These are phyloP conservation scores for Megaceryle maxima DNA, from an alignment of 2,113 vertebrate species.

Conservation along the genomic window DNA sequence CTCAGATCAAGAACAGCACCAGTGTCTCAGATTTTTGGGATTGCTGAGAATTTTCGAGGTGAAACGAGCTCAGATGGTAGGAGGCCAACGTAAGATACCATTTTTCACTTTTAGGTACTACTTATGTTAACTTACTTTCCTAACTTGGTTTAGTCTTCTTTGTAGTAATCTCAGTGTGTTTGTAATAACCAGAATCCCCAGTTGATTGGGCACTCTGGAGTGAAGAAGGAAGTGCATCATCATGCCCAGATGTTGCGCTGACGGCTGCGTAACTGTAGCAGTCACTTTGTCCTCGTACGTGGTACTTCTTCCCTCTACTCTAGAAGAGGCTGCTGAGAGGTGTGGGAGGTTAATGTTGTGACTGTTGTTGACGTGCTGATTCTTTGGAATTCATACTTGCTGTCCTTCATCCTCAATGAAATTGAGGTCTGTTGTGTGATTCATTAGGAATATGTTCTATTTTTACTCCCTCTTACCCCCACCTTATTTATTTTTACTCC, in stretches of 20 bases:
- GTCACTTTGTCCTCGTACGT: conserved; percentile 73
- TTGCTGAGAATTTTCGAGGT: conserved; percentile 74
- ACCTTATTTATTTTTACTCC: neutral
- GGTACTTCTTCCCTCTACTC: neutral
- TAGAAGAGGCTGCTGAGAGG: neutral
- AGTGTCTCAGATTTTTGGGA: neutral
- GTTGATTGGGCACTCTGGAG: conserved; percentile 78
- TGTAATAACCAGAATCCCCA: conserved; percentile 84
- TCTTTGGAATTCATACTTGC: neutral
- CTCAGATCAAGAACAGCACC: neutral
- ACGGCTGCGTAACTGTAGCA: conserved; percentile 79
- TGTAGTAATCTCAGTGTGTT: neutral
- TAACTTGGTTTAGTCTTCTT: neutral
- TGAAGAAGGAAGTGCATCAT: conserved; percentile 81
- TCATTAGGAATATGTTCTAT: neutral
- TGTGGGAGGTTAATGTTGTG: neutral
- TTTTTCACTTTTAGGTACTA: neutral
- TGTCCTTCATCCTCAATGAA: neutral
- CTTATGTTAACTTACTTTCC: neutral
- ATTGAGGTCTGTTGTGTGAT: neutral
- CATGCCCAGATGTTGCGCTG: conserved; percentile 79
- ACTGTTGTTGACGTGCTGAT: neutral
- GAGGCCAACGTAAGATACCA: neutral
- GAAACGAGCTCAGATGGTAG: neutral
- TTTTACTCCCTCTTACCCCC: neutral